phyloP scores from a whole-genome alignment of 1,140 invertebrate genomes.

The Neotoxoptera formosana region DNA sequence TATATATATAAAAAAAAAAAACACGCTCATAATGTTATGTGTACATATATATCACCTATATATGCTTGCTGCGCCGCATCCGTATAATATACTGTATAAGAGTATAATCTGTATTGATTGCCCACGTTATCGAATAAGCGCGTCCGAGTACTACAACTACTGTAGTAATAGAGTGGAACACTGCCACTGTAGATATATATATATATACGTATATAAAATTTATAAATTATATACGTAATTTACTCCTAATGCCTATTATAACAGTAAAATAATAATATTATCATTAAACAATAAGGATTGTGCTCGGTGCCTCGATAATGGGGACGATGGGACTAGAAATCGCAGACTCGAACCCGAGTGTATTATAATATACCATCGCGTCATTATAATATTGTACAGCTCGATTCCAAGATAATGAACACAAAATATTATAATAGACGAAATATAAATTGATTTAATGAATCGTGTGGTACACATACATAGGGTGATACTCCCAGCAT shows the following conservation, averaged over 20 bases:
- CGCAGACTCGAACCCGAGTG: neutral
- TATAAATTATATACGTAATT: neutral
- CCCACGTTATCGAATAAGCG: neutral
- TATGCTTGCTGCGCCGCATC: neutral
- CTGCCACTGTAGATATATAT: neutral
- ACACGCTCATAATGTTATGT: neutral
- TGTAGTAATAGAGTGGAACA: neutral
- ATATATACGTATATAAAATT: neutral
- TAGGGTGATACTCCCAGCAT: too few relatives aligned
- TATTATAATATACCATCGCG: neutral
- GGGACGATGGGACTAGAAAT: neutral
- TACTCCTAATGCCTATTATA: neutral
- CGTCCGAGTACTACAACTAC: neutral
- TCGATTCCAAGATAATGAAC: neutral
- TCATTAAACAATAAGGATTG: neutral
- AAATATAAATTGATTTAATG: too few relatives aligned
- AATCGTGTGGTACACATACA: too few relatives aligned
- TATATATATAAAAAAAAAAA: too few relatives aligned
- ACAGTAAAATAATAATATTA: conserved; percentile 7
- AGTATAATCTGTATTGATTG: conserved; percentile 8
- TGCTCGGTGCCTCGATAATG: neutral
- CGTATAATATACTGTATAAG: neutral
- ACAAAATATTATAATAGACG: too few relatives aligned
- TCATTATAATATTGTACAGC: neutral
- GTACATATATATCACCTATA: neutral